Base-by-base conservation (phyloP, 2,888 invertebrate genomes). In the Capitulum mitella region DNA sequence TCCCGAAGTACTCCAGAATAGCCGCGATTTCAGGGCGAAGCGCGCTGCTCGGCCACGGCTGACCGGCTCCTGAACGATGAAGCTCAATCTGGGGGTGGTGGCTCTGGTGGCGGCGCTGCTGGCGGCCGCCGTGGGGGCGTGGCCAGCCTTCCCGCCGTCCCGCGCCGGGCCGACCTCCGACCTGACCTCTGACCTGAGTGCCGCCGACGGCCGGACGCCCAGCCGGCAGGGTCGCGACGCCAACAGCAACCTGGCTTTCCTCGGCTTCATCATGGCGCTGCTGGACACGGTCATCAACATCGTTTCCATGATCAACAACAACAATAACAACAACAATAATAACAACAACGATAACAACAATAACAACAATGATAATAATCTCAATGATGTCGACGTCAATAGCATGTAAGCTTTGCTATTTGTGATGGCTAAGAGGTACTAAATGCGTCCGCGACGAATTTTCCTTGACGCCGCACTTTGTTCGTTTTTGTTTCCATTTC, bases 291-390 rank as follows among this genome's bases (percentile, higher is more conserved):
- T 80, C 6, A 78, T 80, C 43, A 80, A 80, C 32, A 79, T 80
- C 26, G 76, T 80, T 26, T 74, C 34, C 51, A 79, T 51, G 43
- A 79, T 80, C 79, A 80, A 80, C 77, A 74, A 77, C 77, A 80
- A 80, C 46, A 80, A 80, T 74, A 80, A 80, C 40, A 80, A 80
- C 74, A 80, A 80, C 32, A 80, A 80, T 40, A 78, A 80, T 46
- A 80, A 79, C 32, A 54, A 46, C n/a, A 80, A 80, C 54, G 43
- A 70, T n/a, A 79, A 80, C 32, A 76, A 80, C 46, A 75, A 80
- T 46, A 80, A 79, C 51, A 70, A 80, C 54, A 78, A 80, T 48
- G 79, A 79, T 43, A 70, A 46, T 34, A 80, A 80, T 48, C 54
- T 78, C n/a, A 79, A 80, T n/a, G 46, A 40, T 37, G 77, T 77